Evolutionary conservation across 2,797 vertebrate genomes (phyloP).

Genomic region (Artibeus jamaicensis): DNA sequence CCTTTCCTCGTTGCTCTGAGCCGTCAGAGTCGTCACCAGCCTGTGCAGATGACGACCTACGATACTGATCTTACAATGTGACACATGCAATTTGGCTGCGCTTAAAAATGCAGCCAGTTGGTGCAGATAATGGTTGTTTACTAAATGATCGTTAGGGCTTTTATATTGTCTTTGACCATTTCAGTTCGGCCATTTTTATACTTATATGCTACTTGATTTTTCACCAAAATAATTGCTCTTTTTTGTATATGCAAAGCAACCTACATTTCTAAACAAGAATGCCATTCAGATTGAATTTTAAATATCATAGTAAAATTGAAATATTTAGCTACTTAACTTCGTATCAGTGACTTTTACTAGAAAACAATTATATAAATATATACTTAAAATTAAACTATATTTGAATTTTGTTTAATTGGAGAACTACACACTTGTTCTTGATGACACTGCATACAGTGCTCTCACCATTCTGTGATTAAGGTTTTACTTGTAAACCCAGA

Average conservation of each 20-base stretch:
- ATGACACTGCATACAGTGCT: background rate
- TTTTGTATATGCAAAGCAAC: background rate
- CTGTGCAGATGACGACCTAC: background rate
- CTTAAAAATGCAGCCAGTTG: background rate
- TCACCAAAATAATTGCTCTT: background rate
- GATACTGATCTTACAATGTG: background rate
- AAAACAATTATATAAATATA: background rate
- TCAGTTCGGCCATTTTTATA: background rate
- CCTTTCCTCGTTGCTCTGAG: background rate
- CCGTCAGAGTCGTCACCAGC: background rate
- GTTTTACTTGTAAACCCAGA: background rate
- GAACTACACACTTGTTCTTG: background rate
- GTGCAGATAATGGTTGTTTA: background rate
- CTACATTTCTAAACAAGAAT: background rate
- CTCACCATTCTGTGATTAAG: background rate
- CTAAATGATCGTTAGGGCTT: background rate
- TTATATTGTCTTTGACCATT: background rate
- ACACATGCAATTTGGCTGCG: background rate
- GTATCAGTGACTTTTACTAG: background rate
- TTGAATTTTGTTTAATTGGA: conserved; percentile 21
- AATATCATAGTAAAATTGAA: background rate
- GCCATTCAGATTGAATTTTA: background rate
- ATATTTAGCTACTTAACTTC: background rate
- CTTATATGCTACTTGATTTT: background rate
- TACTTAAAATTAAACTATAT: conserved; percentile 1